Percentiles rank a stretch among this genome's conserved stretches.
Conservation (phyloP, 2,113 vertebrate species). For the Glareola pratincola region DNA sequence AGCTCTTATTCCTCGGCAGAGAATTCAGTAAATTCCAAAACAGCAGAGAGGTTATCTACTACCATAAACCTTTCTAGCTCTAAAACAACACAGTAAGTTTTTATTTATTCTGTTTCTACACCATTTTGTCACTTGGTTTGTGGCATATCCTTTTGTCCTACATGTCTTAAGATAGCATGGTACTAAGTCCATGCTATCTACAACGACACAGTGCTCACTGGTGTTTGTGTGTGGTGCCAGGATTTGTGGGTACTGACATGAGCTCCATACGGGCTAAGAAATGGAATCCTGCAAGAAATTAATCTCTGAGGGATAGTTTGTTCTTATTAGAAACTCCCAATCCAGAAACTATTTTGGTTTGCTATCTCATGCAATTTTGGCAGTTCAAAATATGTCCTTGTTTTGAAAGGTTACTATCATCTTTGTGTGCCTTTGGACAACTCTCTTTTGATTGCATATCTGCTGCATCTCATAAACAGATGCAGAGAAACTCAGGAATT, state of each 20-base stretch:
- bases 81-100: constrained; percentile 53
- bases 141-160: neutral
- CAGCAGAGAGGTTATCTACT: neutral
- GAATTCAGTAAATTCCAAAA: constrained; percentile 3
- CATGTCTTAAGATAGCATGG: neutral
- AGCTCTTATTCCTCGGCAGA: neutral
- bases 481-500: neutral
- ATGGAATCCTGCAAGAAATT: neutral
- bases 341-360: neutral
- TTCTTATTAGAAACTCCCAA: neutral
- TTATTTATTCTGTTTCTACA: neutral
- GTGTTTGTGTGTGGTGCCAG: neutral
- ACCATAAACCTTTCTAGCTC: neutral
- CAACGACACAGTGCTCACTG: neutral
- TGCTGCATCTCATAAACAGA: neutral
- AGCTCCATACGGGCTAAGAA: neutral
- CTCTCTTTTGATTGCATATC: neutral
- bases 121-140: neutral
- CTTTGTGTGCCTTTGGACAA: neutral
- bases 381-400: neutral
- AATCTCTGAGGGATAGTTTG: neutral
- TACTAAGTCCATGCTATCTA: neutral
- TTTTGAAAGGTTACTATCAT: neutral
- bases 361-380: neutral
- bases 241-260: neutral